phyloP scores from a whole-genome alignment of 1,140 invertebrate species.

The Drosophila athabasca region DNA sequence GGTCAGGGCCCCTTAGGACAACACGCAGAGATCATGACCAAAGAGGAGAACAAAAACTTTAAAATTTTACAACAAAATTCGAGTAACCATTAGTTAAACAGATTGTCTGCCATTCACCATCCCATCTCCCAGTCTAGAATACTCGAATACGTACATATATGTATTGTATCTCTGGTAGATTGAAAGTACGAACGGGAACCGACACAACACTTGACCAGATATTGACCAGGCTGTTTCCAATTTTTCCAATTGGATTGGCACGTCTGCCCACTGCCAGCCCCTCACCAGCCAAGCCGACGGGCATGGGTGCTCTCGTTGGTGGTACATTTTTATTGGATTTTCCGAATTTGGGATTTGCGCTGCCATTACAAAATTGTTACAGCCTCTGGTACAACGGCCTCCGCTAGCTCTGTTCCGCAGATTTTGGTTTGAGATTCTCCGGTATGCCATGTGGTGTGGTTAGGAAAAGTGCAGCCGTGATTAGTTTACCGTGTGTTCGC shows the following conservation, averaged over 20 bases:
- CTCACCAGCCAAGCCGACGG: background rate
- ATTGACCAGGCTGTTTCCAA: conserved; percentile 41
- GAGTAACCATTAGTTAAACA: conserved; percentile 21
- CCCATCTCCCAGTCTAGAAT: too few species aligned
- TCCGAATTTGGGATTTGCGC: conserved; percentile 24
- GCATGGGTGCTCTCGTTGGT: too few species aligned
- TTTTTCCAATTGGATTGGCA: conserved; percentile 47
- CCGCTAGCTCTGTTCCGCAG: background rate
- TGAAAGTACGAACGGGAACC: conserved; percentile 5
- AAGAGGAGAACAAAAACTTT: conserved; percentile 20
- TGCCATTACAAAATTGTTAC: conserved; percentile 41
- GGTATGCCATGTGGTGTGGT: conserved; percentile 10
- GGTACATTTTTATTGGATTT: conserved; percentile 46
- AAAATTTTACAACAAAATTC: conserved; percentile 8
- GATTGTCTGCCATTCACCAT: background rate
- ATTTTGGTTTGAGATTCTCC: conserved; percentile 11
- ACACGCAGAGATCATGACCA: conserved; percentile 15
- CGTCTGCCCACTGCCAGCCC: conserved; percentile 4
- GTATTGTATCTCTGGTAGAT: background rate
- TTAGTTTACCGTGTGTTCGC: conserved; percentile 35
- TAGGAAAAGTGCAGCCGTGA: conserved; percentile 36
- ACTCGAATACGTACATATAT: too few species aligned
- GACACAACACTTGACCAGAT: conserved; percentile 7
- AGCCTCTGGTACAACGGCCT: conserved; percentile 13
- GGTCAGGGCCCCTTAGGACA: conserved; percentile 48